phyloP scores from a whole-genome alignment of 2,797 vertebrate species.

The Sparus aurata region DNA sequence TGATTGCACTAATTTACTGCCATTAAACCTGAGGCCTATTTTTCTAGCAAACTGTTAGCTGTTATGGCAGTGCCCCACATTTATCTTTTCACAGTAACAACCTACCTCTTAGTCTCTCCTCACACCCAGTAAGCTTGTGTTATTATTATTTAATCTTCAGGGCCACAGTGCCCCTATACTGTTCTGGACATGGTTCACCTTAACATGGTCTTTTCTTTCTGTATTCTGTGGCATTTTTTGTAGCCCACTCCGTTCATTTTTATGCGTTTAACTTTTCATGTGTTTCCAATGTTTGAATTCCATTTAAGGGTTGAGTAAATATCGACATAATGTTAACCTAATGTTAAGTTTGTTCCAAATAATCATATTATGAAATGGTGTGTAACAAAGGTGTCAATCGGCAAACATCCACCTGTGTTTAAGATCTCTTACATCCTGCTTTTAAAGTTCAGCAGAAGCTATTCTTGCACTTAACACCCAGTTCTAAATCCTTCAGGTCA shows the following conservation, averaged over 20 bases:
- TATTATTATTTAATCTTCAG: neutral
- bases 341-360: neutral
- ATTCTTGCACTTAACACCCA: neutral
- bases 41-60: constrained; percentile 25
- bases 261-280: neutral
- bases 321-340: neutral
- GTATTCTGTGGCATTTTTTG: neutral
- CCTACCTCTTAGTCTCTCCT: constrained; percentile 1
- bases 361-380: neutral
- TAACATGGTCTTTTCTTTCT: neutral
- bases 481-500: constrained; percentile 27
- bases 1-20: constrained; percentile 24
- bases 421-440: neutral
- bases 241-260: neutral
- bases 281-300: neutral
- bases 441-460: neutral
- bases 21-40: constrained; percentile 22
- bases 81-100: constrained; percentile 10
- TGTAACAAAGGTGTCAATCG: neutral
- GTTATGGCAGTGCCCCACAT: constrained; percentile 19
- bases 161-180: neutral
- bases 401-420: neutral
- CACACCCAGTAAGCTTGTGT: neutral
- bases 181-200: neutral
- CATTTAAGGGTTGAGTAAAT: neutral